A percentile compares a stretch with the other conserved stretches of the same genome.
Evolutionary conservation across 2,797 vertebrate species (phyloP).

Genomic region (Buphagus erythrorhynchus): DNA sequence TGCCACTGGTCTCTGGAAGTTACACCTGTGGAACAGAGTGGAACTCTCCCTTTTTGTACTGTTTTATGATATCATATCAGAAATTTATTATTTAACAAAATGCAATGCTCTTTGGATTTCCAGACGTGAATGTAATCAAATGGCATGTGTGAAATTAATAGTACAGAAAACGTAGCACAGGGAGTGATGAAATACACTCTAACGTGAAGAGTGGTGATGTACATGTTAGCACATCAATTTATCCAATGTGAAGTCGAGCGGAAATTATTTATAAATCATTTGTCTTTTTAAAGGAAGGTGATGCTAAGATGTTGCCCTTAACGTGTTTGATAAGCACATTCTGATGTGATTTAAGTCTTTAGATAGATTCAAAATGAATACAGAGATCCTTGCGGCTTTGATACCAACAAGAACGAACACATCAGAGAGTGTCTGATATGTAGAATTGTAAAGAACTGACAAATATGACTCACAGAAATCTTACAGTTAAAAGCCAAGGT

Average conservation of each 20-base stretch:
- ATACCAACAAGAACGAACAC: constrained; percentile 11
- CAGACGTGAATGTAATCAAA: neutral
- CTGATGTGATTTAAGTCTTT: constrained; percentile 23
- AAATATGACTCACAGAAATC: neutral
- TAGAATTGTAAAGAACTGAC: constrained; percentile 22
- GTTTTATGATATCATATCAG: neutral
- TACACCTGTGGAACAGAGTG: neutral
- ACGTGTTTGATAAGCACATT: constrained; percentile 22
- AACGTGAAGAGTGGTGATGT: neutral
- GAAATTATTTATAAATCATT: constrained; percentile 49
- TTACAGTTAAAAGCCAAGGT: constrained; percentile 7
- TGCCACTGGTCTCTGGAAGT: neutral
- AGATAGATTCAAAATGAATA: constrained; percentile 7
- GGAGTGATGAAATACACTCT: neutral
- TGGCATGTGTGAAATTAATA: neutral
- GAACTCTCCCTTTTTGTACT: neutral
- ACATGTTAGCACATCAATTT: neutral
- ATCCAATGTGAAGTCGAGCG: neutral
- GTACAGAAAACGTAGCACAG: neutral
- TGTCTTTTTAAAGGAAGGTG: constrained; percentile 22
- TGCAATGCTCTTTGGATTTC: neutral
- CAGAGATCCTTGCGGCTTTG: constrained; percentile 23
- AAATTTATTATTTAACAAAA: neutral
- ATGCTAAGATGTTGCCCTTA: constrained; percentile 15
- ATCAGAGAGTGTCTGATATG: neutral